Evolutionary conservation across 2,797 vertebrate species (phyloP).

Genomic region (Crossoptilon crossoptilon): DNA sequence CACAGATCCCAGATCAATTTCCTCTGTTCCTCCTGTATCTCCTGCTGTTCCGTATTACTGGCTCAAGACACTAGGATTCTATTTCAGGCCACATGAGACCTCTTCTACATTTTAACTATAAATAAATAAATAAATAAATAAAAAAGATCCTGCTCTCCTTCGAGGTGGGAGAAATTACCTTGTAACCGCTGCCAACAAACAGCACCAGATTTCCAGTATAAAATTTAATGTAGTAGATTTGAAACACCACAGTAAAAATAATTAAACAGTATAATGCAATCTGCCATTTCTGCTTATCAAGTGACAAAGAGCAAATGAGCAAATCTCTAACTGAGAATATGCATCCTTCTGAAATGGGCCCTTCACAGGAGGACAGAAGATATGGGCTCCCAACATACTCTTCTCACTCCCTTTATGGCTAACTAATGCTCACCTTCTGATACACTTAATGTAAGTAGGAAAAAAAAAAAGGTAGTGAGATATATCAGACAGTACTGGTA

Average conservation of each 20-base stretch:
- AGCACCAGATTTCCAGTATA: background rate
- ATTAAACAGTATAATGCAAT: background rate
- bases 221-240: background rate
- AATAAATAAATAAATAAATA: too few relatives aligned
- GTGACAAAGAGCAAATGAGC: background rate
- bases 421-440: background rate
- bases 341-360: background rate
- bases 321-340: background rate
- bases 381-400: background rate
- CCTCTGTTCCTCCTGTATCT: conserved; percentile 24
- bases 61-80: background rate
- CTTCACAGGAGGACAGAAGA: background rate
- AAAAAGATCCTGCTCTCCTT: too few relatives aligned
- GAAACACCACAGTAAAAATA: background rate
- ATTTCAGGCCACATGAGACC: background rate
- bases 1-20: conserved; percentile 38
- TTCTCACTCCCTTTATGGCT: background rate
- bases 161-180: background rate
- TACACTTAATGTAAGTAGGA: background rate
- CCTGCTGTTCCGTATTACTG: background rate
- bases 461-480: background rate
- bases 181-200: background rate
- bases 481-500: background rate
- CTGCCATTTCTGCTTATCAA: background rate
- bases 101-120: background rate